phyloP scores from a whole-genome alignment of 2,797 vertebrate species.

The Hydrophis major region DNA sequence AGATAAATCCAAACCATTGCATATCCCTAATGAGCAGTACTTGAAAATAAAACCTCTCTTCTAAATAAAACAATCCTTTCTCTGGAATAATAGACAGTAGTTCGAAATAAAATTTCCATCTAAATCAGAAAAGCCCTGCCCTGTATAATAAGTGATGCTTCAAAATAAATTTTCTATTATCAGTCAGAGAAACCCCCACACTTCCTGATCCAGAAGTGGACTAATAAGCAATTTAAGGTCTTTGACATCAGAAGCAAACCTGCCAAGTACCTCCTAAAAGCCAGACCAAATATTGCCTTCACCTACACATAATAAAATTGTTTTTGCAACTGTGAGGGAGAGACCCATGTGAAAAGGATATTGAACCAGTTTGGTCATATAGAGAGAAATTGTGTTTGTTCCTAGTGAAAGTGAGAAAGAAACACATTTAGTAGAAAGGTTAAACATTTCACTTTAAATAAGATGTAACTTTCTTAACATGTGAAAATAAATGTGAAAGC shows the following conservation, averaged over 20 bases:
- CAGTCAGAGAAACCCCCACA: background rate
- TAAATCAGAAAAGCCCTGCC: background rate
- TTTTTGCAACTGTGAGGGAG: background rate
- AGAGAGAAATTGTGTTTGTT: background rate
- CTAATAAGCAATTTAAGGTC: background rate
- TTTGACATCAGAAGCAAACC: background rate
- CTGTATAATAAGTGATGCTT: background rate
- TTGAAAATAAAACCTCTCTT: background rate
- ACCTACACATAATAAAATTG: background rate
- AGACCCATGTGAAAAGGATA: background rate
- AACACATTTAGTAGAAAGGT: background rate
- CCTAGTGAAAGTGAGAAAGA: background rate
- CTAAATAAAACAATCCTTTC: background rate
- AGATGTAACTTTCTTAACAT: background rate
- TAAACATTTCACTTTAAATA: background rate
- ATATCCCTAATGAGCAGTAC: background rate
- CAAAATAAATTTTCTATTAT: background rate
- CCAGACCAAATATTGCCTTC: background rate
- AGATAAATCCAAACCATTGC: background rate
- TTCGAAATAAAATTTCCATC: background rate
- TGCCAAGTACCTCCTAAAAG: background rate
- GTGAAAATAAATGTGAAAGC: background rate
- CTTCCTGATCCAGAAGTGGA: background rate
- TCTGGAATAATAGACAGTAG: background rate
- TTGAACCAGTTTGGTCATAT: background rate